Base-by-base conservation (phyloP, 2,797 vertebrate species). In the Melanotaenia pygmaea region DNA sequence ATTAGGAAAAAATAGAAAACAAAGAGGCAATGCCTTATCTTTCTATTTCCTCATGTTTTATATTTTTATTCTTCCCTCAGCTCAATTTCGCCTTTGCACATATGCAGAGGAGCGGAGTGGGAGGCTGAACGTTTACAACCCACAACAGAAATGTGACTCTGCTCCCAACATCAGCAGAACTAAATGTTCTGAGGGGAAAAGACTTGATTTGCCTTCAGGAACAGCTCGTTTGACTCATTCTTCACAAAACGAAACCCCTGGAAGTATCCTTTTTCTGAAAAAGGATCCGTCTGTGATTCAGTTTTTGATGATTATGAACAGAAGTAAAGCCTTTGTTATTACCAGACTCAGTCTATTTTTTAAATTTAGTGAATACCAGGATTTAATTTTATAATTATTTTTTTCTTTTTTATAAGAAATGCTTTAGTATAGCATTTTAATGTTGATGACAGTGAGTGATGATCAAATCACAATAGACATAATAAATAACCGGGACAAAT, bases 131-230 rank as follows among this genome's bases (percentile, higher is more conserved):
- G 28, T 64, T 79, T 35, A 62, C 51, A 59, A 56, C 35, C 61
- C 53, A 53, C 35, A 45, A 37, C 11, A 45, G 50, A 58, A 64
- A 69, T 40, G 26, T 26, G 67, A 35, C 38, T 62, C 53, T 58
- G 26, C 72, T 66, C 74, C 68, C 56, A 72, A 58, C 64, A 40
- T 76, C 45, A 53, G 57, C 2, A 2, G 34, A 77, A 75, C 64
- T 28, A 69, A 78, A 45, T 1, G 13, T 58, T 71, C 68, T 34
- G 50, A 18, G 56, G 47, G 20, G 20, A 50, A 72, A 51, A 72
- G 38, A 58, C 53, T 65, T 38, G 3, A 37, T 66, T 20, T 16
- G 28, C 28, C 35, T 59, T 43, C 8, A 59, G 28, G 65, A 67
- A 37, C n/a, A 50, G 28, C 50, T 68, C 1, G 26, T 7, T 40